These are phyloP conservation scores for Neodiprion virginianus DNA, from an alignment of 1,140 invertebrate genomes.

Conservation along the genomic window DNA sequence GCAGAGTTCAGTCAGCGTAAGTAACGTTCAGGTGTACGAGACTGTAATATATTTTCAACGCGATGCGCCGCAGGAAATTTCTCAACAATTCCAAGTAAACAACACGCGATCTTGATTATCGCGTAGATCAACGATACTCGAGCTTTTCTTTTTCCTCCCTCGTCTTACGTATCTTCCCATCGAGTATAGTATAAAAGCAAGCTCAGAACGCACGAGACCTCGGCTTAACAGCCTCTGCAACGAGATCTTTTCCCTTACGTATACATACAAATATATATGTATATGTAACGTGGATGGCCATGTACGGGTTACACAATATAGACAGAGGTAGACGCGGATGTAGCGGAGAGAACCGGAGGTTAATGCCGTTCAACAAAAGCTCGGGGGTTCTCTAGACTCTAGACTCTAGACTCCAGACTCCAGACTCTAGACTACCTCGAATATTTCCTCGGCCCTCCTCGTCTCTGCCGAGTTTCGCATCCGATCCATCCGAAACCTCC, in stretches of 20 bases:
- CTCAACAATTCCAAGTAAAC: too few species aligned
- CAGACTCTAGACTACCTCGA: neutral
- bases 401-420: neutral
- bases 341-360: neutral
- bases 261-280: neutral
- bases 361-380: neutral
- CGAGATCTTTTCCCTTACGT: neutral
- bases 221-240: neutral
- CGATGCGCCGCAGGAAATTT: neutral
- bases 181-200: too few species aligned
- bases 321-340: too few species aligned
- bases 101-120: too few species aligned
- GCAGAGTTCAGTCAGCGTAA: slow-evolving; percentile 27
- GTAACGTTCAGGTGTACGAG: slow-evolving; percentile 29
- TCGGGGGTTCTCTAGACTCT: neutral
- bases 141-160: too few species aligned
- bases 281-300: neutral
- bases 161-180: too few species aligned
- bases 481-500: too few species aligned
- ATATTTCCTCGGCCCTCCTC: neutral
- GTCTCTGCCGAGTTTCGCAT: too few species aligned
- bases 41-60: neutral
- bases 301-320: too few species aligned
- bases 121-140: too few species aligned
- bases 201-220: neutral